These are phyloP conservation scores for Gorilla gorilla DNA, from an alignment of 2,113 vertebrate species.

Conservation along the genomic window DNA sequence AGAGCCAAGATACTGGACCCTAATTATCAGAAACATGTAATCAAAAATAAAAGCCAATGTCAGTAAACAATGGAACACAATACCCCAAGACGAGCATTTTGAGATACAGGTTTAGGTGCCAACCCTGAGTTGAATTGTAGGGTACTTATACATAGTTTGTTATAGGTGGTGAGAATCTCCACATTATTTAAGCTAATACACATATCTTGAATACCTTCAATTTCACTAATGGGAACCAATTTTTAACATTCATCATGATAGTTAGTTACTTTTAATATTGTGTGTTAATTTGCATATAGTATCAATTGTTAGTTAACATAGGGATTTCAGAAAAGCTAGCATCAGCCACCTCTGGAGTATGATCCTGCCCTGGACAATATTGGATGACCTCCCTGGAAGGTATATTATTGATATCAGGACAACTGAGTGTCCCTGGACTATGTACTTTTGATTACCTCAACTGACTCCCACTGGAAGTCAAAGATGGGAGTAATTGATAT, in stretches of 20 bases:
- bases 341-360: not conserved
- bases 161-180: not conserved
- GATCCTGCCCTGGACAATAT: not conserved
- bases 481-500: not conserved
- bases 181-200: not conserved
- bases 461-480: not conserved
- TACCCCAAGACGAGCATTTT: not conserved
- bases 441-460: not conserved
- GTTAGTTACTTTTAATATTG: not conserved
- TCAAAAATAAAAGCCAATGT: not conserved
- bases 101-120: not conserved
- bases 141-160: not conserved
- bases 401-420: not conserved
- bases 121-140: not conserved
- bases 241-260: not conserved
- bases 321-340: not conserved
- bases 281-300: not conserved
- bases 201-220: not conserved
- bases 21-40: not conserved
- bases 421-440: no score
- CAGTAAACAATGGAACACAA: not conserved
- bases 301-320: not conserved
- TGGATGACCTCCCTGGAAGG: not conserved
- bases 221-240: not conserved
- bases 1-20: not conserved